Evolutionary conservation across 2,888 invertebrate species (phyloP).

Genomic region (Lacanobia oleracea): DNA sequence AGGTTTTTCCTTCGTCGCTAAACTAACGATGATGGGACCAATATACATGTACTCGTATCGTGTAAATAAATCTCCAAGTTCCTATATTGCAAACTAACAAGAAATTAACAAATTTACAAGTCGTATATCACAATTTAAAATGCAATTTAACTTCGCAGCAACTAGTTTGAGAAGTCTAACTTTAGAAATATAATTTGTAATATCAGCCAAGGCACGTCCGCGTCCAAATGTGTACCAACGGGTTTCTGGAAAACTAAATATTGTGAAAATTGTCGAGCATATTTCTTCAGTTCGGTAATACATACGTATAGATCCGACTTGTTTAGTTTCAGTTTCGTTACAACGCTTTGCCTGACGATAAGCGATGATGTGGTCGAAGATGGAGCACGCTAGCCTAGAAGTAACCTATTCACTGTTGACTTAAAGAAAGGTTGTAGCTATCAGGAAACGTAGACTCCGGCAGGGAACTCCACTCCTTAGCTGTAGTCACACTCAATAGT

Average conservation of each 20-base stretch:
- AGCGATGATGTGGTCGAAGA: too few species aligned
- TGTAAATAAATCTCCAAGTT: neutral
- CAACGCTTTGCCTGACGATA: too few species aligned
- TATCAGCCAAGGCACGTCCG: conserved; percentile 50
- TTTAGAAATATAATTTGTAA: conserved; percentile 32
- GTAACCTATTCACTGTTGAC: too few species aligned
- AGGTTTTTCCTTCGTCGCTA: too few species aligned
- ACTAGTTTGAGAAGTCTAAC: conserved; percentile 29
- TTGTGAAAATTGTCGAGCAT: neutral
- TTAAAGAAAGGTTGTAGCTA: too few species aligned
- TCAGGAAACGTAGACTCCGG: too few species aligned
- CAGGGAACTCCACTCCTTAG: too few species aligned
- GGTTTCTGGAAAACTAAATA: conserved; percentile 19
- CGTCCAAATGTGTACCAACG: conserved; percentile 16
- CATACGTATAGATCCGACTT: neutral
- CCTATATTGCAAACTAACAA: neutral
- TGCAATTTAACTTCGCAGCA: conserved; percentile 45
- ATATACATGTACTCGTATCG: too few species aligned
- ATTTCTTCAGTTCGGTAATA: neutral
- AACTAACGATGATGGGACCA: too few species aligned
- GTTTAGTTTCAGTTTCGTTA: too few species aligned
- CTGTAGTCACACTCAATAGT: too few species aligned
- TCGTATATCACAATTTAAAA: conserved; percentile 44
- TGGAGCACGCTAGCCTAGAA: too few species aligned
- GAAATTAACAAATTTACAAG: conserved; percentile 13